A percentile compares a stretch with the other conserved stretches of the same genome.
Conservation (phyloP, 2,888 invertebrate genomes). For the Dicyrtomina minuta region DNA sequence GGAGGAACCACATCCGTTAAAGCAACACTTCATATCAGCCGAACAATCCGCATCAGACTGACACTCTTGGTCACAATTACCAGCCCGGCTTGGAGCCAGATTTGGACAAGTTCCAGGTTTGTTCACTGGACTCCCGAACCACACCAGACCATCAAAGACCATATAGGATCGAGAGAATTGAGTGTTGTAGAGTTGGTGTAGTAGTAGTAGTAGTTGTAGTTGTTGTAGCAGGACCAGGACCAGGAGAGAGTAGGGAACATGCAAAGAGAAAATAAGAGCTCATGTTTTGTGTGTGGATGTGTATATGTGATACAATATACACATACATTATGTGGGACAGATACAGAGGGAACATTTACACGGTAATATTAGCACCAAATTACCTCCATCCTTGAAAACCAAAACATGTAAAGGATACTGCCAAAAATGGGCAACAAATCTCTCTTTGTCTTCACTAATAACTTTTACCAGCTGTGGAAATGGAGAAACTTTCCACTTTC, state of each 20-base stretch:
- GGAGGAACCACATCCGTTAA: conserved; percentile 71
- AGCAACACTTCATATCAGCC: conserved; percentile 78
- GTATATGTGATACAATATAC: no score
- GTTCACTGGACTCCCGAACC: conserved; percentile 59
- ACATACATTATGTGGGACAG: neutral
- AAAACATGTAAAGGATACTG: conserved; percentile 22
- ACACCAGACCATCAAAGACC: no score
- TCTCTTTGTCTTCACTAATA: conserved; percentile 23
- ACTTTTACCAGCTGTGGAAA: conserved; percentile 18
- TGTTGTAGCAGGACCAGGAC: no score
- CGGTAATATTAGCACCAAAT: conserved; percentile 27
- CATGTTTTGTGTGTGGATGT: no score
- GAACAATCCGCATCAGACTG: conserved; percentile 78
- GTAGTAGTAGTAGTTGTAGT: no score
- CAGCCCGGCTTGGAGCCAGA: conserved; percentile 57
- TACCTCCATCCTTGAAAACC: conserved; percentile 23
- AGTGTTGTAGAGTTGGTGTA: no score
- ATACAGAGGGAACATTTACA: conserved; percentile 14
- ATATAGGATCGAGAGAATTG: no score
- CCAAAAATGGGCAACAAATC: conserved; percentile 33
- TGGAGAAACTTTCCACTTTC: conserved; percentile 6
- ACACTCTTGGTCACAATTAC: conserved; percentile 71
- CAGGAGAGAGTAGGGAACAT: no score
- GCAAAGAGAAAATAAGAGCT: neutral
- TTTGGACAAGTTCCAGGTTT: conserved; percentile 72